Base-by-base conservation (phyloP, 2,797 vertebrate species). In the Sphenopsis melanotis region DNA sequence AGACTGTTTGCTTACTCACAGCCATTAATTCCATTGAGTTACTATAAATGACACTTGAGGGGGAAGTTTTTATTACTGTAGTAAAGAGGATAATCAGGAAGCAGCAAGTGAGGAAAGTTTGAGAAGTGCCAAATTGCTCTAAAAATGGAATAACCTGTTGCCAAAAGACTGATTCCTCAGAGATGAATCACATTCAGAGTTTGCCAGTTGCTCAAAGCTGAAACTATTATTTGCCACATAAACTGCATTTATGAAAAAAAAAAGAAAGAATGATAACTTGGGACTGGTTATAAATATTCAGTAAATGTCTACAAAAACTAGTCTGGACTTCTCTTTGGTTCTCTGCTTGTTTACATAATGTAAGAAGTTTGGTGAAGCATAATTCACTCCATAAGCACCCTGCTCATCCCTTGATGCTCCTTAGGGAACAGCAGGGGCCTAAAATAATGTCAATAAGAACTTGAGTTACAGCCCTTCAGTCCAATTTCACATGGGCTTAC, bases 51-150 rank as follows among this genome's bases (percentile, higher is more conserved):
- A 91, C 26, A 55, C 29, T 59, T 70, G 75, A 66, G 63, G 42
- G 41, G 29, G 29, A 52, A 20, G 21, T 39, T 84, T 84, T 84
- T 84, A 49, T 87, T 84, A 39, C 3, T 53, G 46, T 47, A 47
- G n/a, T 76, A 69, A 87, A 83, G 77, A 63, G 36, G 22, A 47
- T 80, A 39, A 84, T 79, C 64, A 63, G 68, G 44, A 91, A 72
- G n/a, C 42, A 79, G 2, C 0, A 13, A 91, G 36, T 37, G 32
- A 72, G 52, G n/a, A 63, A 55, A 41, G 21, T 64, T 49, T 56
- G 69, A 41, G 13, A 89, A 85, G 15, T 50, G 27, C 75, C 60
- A 91, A 50, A 65, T 76, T 77, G 41, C 59, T 26, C 53, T 49
- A 69, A 65, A 93, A 84, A 65, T 79, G 59, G 22, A 30, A 32